A percentile compares a stretch with the other conserved stretches of the same genome.
Evolutionary conservation across 1,140 invertebrate species (phyloP).

Genomic region (Drosophila jambulina): DNA sequence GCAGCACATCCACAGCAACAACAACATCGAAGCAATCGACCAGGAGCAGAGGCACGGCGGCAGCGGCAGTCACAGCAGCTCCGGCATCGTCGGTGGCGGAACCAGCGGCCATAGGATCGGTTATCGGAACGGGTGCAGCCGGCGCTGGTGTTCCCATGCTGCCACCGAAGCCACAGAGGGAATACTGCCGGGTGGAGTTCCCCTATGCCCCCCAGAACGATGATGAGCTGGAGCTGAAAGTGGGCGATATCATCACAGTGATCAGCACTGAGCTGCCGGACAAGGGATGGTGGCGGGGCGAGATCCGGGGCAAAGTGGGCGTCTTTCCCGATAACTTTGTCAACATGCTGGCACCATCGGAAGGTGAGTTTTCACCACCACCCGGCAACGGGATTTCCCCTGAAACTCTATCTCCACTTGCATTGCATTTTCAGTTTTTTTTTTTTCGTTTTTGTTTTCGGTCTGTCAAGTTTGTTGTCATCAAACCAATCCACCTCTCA

Average conservation of each 20-base stretch:
- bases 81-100: conserved; percentile 17
- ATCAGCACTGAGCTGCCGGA: conserved; percentile 95
- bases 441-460: conserved; percentile 18
- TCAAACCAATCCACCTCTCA: conserved; percentile 36
- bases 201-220: conserved; percentile 96
- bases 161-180: conserved; percentile 89
- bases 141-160: conserved; percentile 84
- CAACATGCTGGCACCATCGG: conserved; percentile 86
- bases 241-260: conserved; percentile 96
- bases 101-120: conserved; percentile 27
- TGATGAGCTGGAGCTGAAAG: conserved; percentile 95
- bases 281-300: conserved; percentile 98
- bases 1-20: conserved; percentile 12
- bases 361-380: conserved; percentile 81
- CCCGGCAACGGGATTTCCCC: neutral
- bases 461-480: conserved; percentile 62
- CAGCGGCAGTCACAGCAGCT: conserved; percentile 13
- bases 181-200: conserved; percentile 94
- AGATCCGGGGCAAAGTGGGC: conserved; percentile 94
- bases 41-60: conserved; percentile 54
- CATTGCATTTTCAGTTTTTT: conserved; percentile 47
- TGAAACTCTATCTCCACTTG: conserved; percentile 7
- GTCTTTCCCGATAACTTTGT: conserved; percentile 99
- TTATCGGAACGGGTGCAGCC: conserved; percentile 1
- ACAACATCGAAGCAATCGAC: conserved; percentile 59